phyloP scores from a whole-genome alignment of 2,797 vertebrate genomes.

The Sardinella longiceps region DNA sequence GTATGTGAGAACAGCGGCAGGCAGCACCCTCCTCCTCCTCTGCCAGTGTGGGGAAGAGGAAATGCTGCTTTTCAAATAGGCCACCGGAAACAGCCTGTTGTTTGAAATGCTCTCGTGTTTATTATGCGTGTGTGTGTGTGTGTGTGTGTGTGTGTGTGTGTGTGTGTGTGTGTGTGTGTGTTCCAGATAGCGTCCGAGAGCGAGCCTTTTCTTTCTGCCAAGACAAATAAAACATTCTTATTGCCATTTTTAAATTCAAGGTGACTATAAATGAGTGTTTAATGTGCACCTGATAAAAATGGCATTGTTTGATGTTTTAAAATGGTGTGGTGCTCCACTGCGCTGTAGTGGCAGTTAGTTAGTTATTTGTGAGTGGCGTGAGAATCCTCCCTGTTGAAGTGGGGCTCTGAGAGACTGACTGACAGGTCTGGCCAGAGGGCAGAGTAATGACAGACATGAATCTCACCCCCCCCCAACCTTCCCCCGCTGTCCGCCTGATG shows the following conservation, averaged over 20 bases:
- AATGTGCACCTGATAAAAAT: too few species aligned
- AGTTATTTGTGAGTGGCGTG: neutral
- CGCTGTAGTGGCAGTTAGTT: too few species aligned
- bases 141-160: too few species aligned
- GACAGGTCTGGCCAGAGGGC: neutral
- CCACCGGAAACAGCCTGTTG: too few species aligned
- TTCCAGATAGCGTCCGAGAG: too few species aligned
- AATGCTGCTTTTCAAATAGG: neutral
- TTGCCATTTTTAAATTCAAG: neutral
- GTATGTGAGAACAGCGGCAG: neutral
- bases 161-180: too few species aligned
- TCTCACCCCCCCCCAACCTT: neutral
- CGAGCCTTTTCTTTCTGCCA: neutral
- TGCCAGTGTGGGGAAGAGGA: neutral
- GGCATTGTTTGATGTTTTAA: too few species aligned
- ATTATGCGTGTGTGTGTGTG: too few species aligned
- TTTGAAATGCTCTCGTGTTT: too few species aligned
- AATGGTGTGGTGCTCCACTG: too few species aligned
- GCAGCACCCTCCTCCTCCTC: neutral
- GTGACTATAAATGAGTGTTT: too few species aligned
- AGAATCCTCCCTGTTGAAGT: neutral
- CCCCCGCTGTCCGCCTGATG: neutral
- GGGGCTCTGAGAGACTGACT: neutral
- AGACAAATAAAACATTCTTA: neutral
- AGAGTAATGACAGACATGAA: constrained; percentile 12